These are phyloP conservation scores for Cyclophora albipunctata DNA, from an alignment of 2,888 invertebrate genomes.

Conservation along the genomic window DNA sequence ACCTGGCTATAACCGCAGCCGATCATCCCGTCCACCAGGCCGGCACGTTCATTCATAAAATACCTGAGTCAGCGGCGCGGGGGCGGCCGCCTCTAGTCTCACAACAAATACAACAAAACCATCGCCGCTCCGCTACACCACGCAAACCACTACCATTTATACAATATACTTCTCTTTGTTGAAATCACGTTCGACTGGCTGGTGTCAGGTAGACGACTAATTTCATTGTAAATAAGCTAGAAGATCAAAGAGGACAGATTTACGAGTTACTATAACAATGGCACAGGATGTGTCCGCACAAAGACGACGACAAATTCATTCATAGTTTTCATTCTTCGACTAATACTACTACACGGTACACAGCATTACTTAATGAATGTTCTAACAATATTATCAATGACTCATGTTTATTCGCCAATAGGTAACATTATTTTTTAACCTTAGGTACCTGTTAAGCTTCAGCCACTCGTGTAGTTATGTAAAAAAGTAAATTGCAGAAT, in stretches of 20 bases:
- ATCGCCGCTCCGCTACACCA: constrained; percentile 39
- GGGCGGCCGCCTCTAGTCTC: constrained; percentile 21
- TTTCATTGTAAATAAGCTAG: constrained; percentile 45
- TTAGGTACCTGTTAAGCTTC: no score
- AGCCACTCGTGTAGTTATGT: no score
- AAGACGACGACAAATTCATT: constrained; percentile 41
- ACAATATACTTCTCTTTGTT: constrained; percentile 56
- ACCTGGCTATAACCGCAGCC: constrained; percentile 65
- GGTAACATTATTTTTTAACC: not conserved
- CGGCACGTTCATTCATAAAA: constrained; percentile 75
- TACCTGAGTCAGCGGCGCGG: constrained; percentile 47
- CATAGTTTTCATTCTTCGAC: constrained; percentile 30
- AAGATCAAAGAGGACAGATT: constrained; percentile 48
- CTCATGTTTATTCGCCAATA: not conserved
- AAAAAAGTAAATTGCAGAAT: no score
- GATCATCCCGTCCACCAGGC: constrained; percentile 54
- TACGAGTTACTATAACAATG: constrained; percentile 38
- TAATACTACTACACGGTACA: constrained; percentile 15
- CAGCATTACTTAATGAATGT: not conserved
- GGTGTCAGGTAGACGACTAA: constrained; percentile 63
- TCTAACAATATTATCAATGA: no score
- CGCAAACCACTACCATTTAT: constrained; percentile 53
- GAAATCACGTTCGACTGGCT: constrained; percentile 42
- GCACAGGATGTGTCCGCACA: constrained; percentile 62
- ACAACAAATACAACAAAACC: constrained; percentile 11